Evolutionary conservation across 2,797 vertebrate species (phyloP).

Genomic region (Tinamus major): DNA sequence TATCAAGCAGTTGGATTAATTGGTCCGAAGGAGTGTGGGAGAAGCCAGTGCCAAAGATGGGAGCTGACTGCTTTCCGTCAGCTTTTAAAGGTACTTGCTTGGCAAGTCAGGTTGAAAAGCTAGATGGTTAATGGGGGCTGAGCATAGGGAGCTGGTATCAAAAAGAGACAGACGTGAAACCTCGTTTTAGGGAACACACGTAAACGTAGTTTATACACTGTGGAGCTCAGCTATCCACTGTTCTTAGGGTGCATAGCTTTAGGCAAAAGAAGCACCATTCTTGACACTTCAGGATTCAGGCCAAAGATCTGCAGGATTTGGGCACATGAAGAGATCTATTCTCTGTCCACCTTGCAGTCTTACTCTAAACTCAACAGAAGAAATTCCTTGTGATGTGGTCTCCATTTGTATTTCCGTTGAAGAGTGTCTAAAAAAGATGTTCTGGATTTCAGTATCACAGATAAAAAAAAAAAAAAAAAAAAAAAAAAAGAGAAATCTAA

Average conservation of each 20-base stretch:
- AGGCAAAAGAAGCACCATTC: neutral
- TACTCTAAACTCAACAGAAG: slow-evolving; percentile 23
- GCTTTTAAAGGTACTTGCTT: neutral
- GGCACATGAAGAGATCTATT: neutral
- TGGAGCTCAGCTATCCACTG: neutral
- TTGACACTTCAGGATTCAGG: neutral
- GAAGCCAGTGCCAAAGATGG: neutral
- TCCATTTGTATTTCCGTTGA: neutral
- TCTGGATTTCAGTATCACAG: slow-evolving; percentile 26
- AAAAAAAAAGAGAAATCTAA: neutral
- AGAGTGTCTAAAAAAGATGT: slow-evolving; percentile 51
- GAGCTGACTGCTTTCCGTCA: neutral
- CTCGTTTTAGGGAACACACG: neutral
- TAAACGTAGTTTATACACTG: neutral
- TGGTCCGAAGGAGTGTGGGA: neutral
- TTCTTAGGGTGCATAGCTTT: neutral
- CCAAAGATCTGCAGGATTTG: neutral
- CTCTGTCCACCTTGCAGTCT: neutral
- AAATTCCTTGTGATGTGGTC: slow-evolving; percentile 16
- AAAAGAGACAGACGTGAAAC: neutral
- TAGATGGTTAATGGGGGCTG: neutral
- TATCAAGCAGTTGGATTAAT: neutral
- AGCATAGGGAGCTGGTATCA: neutral
- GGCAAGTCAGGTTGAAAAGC: neutral
- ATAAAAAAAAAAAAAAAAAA: too few species aligned